A percentile compares a stretch with the other conserved stretches of the same genome.
phyloP scores from a whole-genome alignment of 2,113 vertebrate genomes.

The Anhinga anhinga region DNA sequence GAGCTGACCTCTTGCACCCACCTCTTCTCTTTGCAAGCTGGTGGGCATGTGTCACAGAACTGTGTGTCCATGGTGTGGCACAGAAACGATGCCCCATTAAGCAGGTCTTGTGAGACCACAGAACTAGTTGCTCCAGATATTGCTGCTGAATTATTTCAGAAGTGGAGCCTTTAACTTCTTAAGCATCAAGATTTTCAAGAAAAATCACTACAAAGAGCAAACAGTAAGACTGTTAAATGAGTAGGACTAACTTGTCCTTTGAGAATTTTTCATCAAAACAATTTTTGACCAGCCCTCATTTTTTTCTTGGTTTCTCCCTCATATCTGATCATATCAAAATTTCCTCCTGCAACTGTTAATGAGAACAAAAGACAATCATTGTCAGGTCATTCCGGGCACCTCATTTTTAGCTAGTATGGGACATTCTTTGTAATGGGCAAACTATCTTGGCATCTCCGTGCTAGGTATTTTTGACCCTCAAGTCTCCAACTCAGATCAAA shows the following conservation, averaged over 20 bases:
- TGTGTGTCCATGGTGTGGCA: background rate
- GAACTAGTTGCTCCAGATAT: background rate
- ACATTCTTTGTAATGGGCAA: background rate
- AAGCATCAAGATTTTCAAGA: background rate
- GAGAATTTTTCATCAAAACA: background rate
- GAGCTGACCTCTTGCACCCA: background rate
- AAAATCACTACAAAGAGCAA: background rate
- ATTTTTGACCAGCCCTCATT: background rate
- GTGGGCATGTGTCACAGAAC: rapidly evolving
- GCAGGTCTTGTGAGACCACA: background rate
- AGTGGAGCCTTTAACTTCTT: background rate
- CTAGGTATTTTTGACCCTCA: background rate
- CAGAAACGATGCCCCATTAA: rapidly evolving
- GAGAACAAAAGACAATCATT: background rate
- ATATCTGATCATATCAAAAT: background rate
- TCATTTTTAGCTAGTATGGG: background rate
- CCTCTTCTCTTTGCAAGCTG: background rate
- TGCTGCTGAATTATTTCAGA: background rate
- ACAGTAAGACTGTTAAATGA: background rate
- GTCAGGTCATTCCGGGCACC: background rate
- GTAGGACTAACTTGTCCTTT: background rate
- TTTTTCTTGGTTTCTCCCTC: background rate
- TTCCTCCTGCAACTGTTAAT: background rate
- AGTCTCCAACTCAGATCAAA: background rate
- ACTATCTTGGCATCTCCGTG: background rate